Percentiles rank a stretch among this genome's conserved stretches.
Conservation (phyloP, 2,113 vertebrate genomes). For the Prionailurus bengalensis region DNA sequence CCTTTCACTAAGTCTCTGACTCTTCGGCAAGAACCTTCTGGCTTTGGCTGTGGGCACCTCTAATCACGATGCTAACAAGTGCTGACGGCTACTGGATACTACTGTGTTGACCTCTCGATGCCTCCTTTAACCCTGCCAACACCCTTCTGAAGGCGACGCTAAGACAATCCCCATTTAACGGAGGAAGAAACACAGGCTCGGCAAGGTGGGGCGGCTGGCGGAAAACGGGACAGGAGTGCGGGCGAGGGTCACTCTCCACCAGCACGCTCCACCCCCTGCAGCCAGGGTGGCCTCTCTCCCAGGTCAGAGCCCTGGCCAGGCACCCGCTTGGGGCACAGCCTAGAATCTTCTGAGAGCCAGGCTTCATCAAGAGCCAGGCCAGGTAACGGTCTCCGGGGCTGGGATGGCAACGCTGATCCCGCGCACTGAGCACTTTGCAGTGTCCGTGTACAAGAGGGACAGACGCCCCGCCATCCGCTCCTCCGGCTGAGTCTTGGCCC, state of each 20-base stretch:
- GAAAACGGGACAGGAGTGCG: rapidly evolving
- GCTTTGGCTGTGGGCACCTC: neutral
- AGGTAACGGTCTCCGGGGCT: neutral
- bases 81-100: rapidly evolving
- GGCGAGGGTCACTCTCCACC: neutral
- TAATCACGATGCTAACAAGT: rapidly evolving
- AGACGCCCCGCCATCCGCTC: rapidly evolving
- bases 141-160: rapidly evolving
- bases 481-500: rapidly evolving
- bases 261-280: neutral
- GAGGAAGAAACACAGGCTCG: neutral
- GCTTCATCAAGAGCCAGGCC: neutral
- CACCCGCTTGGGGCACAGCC: neutral
- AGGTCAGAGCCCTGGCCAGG: neutral
- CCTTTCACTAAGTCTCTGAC: neutral
- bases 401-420: neutral
- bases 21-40: neutral
- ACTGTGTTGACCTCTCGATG: rapidly evolving
- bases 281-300: neutral
- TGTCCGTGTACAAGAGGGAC: rapidly evolving
- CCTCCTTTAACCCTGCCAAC: neutral
- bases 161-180: rapidly evolving
- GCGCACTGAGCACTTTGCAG: rapidly evolving
- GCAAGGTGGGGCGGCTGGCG: neutral
- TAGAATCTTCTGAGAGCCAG: neutral